Percentiles rank a stretch among this genome's conserved stretches.
Evolutionary conservation across 1,140 invertebrate genomes (phyloP).

Genomic region (Mya arenaria): DNA sequence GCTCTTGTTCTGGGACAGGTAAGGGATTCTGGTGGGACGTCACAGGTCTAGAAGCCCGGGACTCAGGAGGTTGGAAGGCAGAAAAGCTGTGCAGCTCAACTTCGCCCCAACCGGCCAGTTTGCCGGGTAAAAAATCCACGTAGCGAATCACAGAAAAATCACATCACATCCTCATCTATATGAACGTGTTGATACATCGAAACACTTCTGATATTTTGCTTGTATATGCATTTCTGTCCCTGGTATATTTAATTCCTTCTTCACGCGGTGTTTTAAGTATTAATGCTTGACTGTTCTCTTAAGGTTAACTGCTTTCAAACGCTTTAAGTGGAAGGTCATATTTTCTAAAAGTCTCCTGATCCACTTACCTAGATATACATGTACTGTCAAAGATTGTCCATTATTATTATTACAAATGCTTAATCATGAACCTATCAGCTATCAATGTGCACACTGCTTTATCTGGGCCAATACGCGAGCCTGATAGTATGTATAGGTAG

Average conservation of each 20-base stretch:
- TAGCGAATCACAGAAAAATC: background rate
- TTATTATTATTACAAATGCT: too few species aligned
- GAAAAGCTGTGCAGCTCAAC: constrained; percentile 18
- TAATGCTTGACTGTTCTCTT: background rate
- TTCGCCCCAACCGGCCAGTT: constrained; percentile 29
- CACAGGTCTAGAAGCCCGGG: background rate
- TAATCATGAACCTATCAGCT: too few species aligned
- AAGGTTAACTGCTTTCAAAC: background rate
- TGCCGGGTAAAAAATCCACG: background rate
- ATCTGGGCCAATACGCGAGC: too few species aligned
- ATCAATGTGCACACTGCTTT: too few species aligned
- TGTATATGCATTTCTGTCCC: background rate
- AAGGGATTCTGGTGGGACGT: background rate
- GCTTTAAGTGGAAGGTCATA: background rate
- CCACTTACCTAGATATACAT: background rate
- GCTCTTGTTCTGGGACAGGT: background rate
- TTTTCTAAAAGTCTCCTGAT: background rate
- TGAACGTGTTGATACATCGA: background rate
- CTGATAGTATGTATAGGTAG: too few species aligned
- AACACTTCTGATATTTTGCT: background rate
- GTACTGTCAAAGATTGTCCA: too few species aligned
- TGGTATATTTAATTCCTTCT: background rate
- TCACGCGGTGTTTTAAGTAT: background rate
- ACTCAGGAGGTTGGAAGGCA: background rate
- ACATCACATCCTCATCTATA: background rate